Base-by-base conservation (phyloP, 2,888 invertebrate genomes). In the Diabrotica balteata region DNA sequence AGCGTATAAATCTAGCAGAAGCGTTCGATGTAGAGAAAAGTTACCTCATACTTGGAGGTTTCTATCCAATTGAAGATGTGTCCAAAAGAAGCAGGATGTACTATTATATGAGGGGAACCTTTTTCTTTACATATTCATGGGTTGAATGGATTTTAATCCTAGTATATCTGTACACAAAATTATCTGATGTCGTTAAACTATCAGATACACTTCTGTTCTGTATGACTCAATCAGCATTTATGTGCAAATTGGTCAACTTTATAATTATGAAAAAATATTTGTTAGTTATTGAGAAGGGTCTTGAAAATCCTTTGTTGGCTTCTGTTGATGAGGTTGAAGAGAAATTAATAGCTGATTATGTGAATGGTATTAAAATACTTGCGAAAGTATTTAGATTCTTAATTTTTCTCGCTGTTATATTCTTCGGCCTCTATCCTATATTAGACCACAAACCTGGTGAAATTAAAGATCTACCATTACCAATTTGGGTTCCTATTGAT, bases 401-500 rank as follows among this genome's bases (percentile, higher is more conserved):
- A 0, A 72, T 73, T 57, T 8, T 63, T 11, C 11, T 9, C 1
- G 59, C 55, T 43, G 63, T 68, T 2, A 3, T 64, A 10, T 69
- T 72, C 7, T 73, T 67, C 51, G 69, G 62, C 7, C 44, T 73
- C 7, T 70, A 66, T 68, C 74, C 76, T 7, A 54, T 68, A 11
- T 8, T 72, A 3, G 72, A 75, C 22, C 57, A 64, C 50, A 57
- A 10, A 7, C 8, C 45, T 8, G 45, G 52, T 9, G 69, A 58
- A 52, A 68, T 2, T 8, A 69, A 68, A 54, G 66, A 66, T 7
- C 72, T 75, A 57, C 74, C 72, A 7, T 54, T 75, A 43, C 74
- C 71, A 0, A 66, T 72, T 32, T 71, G 71, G 66, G 74, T 72
- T 52, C 76, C 76, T 2, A 75, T 75, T 58, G 67, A 75, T 61